These are phyloP conservation scores for Campaea margaritaria DNA, from an alignment of 2,888 invertebrate genomes.

Conservation along the genomic window DNA sequence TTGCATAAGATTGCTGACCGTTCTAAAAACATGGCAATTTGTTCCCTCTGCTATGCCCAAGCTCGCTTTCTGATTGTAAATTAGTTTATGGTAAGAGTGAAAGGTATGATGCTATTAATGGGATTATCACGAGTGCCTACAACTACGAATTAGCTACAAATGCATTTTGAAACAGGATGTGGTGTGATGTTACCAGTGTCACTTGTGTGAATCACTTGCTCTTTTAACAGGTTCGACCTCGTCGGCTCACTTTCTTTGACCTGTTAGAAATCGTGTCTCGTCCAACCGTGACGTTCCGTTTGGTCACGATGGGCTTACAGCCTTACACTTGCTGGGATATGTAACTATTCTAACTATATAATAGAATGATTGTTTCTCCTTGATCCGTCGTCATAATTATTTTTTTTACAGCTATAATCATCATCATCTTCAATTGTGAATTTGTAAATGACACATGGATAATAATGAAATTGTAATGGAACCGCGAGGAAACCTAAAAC, in stretches of 20 bases:
- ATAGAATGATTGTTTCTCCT: neutral
- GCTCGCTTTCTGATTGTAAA: conserved; percentile 63
- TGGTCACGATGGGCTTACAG: conserved; percentile 47
- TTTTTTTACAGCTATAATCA: no score
- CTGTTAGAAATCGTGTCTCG: conserved; percentile 67
- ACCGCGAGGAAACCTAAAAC: no score
- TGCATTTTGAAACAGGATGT: conserved; percentile 53
- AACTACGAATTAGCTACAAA: conserved; percentile 15
- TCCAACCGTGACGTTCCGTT: conserved; percentile 54
- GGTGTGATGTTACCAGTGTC: conserved; percentile 37
- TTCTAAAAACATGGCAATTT: conserved; percentile 54
- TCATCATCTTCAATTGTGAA: no score
- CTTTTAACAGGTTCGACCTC: conserved; percentile 55
- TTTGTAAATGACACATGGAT: no score
- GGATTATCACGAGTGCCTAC: conserved; percentile 29
- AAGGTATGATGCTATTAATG: conserved; percentile 49
- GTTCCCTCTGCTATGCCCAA: conserved; percentile 53
- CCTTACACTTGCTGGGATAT: conserved; percentile 27
- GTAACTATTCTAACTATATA: conserved; percentile 19
- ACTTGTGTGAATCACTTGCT: conserved; percentile 52
- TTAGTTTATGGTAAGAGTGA: conserved; percentile 67
- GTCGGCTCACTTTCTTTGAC: conserved; percentile 71
- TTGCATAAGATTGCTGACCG: conserved; percentile 63
- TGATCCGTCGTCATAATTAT: no score
- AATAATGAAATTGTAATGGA: no score